phyloP scores from a whole-genome alignment of 2,113 vertebrate genomes.

The Tachuris rubrigastra region DNA sequence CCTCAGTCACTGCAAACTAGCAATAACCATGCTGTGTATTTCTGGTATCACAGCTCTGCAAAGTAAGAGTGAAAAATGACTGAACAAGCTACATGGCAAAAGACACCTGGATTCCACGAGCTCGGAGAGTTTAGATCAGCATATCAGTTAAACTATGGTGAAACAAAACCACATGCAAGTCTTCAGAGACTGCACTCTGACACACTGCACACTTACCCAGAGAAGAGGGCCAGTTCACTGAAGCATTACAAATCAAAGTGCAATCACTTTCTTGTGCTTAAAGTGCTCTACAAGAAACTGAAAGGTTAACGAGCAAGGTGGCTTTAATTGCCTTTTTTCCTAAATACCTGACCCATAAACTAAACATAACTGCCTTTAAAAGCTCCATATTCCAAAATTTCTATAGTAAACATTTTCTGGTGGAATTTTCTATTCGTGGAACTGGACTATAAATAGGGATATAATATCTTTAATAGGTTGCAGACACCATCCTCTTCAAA shows the following conservation, averaged over 20 bases:
- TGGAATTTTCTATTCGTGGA: slow-evolving; percentile 36
- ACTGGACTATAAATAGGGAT: slow-evolving; percentile 47
- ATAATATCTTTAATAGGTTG: slow-evolving; percentile 62
- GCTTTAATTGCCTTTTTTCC: slow-evolving; percentile 13
- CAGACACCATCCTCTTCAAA: slow-evolving; percentile 61
- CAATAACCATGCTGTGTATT: neutral
- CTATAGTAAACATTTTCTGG: slow-evolving; percentile 9
- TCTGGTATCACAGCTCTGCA: neutral
- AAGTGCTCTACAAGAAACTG: neutral
- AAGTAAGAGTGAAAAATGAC: neutral
- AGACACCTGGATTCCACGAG: neutral
- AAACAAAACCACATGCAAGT: slow-evolving; percentile 1
- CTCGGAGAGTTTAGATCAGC: neutral
- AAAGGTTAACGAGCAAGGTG: slow-evolving; percentile 50
- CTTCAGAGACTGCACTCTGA: neutral
- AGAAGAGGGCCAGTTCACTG: neutral
- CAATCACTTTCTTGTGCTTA: slow-evolving; percentile 6
- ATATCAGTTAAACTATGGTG: neutral
- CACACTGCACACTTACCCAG: neutral
- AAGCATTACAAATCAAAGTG: slow-evolving; percentile 44
- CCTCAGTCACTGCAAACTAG: neutral
- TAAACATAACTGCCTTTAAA: slow-evolving; percentile 34
- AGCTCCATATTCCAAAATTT: slow-evolving; percentile 18
- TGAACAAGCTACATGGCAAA: neutral
- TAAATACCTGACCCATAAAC: slow-evolving; percentile 50